phyloP scores from a whole-genome alignment of 37 sponge, comb jelly and placozoan genomes.

The Geodia barretti region DNA sequence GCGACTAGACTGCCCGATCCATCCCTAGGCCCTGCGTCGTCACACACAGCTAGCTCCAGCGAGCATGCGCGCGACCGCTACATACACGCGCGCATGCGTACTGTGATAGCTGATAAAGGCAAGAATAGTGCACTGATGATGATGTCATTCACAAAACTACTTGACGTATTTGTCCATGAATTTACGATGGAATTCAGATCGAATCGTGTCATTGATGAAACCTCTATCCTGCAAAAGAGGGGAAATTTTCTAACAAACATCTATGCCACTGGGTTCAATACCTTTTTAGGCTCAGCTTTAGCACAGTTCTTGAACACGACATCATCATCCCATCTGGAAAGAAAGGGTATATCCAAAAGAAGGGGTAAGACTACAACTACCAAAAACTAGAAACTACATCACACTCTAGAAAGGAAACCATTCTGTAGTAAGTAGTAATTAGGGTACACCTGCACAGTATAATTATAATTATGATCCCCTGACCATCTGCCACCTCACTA shows the following conservation, averaged over 20 bases:
- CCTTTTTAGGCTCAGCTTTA: conserved; percentile 71
- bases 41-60: too few species aligned
- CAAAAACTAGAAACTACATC: too few species aligned
- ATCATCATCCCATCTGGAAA: conserved; percentile 97
- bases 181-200: conserved; percentile 97
- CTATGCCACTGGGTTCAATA: neutral
- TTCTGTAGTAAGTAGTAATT: too few species aligned
- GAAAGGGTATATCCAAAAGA: too few species aligned
- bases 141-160: neutral
- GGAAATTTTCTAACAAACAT: neutral
- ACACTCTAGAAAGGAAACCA: too few species aligned
- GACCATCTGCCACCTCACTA: too few species aligned
- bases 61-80: neutral
- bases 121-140: neutral
- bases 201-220: conserved; percentile 97
- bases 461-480: too few species aligned
- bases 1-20: too few species aligned
- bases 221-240: conserved; percentile 58
- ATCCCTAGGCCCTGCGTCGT: too few species aligned
- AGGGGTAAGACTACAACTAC: too few species aligned
- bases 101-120: neutral
- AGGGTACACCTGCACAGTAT: too few species aligned
- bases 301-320: conserved; percentile 99
- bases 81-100: neutral
- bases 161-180: conserved; percentile 98